Evolutionary conservation across 2,113 vertebrate species (phyloP), one percentile per base, ranked within the genome.

Genomic region (Tonatia bakeri): DNA sequence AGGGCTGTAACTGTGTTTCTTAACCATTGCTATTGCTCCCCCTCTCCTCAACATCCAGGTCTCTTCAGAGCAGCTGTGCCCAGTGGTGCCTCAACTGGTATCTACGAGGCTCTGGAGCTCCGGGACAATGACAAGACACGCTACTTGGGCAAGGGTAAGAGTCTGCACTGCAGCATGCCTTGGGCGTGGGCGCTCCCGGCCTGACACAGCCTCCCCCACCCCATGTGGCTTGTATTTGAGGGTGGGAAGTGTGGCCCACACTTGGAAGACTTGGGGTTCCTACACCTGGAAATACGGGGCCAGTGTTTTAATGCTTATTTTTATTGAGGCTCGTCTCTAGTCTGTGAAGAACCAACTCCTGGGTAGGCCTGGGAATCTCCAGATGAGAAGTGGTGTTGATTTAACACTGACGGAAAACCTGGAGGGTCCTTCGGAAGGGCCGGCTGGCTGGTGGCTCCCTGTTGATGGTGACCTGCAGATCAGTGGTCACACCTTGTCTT

Each of bases 91-190:
- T 99, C 99, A 33, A 99, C 99, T 26, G 99, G 99, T 11, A 99
- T 99, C 98, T 99, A 99, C 6, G 99, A 99, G 97, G 99, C 99
- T 83, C 98, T 99, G 86, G 99, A 99, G 96, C 99, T 99, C 59
- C 99, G 99, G 61, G 99, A 99, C 98, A 99, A 99, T 98, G 99
- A 99, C 97, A 99, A 99, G 98, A 99, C 99, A 0, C 99, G 99
- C 91, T 99, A 99, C 97, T 81, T 99, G 99, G 99, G 99, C 45
- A 99, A 99, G 98, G 99, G 99, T 99, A 97, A 98, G 91, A 5
- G 0, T 4, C 12, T 24, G 43, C 0, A 0, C 26, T 22, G 0
- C 1, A 12, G 8, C 31, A 8, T 10, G 0, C 6, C 14, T n/a
- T 1, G 38, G 28, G 59, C 0, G 2, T 16, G 31, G 24, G 36